A percentile compares a stretch with the other conserved stretches of the same genome.
These are phyloP conservation scores for Alethe castanea DNA, from an alignment of 2,113 vertebrate species.

Conservation along the genomic window DNA sequence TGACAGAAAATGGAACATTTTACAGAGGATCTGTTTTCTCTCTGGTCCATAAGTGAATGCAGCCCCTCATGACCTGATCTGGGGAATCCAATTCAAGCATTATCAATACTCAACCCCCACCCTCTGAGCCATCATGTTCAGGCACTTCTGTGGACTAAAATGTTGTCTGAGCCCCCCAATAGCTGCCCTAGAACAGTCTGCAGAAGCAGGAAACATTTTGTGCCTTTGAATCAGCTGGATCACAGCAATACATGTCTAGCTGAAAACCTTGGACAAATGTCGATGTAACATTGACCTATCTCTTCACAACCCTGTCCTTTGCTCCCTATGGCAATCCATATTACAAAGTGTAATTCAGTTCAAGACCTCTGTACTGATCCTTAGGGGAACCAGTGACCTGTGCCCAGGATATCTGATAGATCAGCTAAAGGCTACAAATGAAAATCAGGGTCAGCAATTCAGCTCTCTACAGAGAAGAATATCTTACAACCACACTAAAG, in stretches of 20 bases:
- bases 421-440: background rate
- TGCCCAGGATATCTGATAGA: background rate
- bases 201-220: background rate
- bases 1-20: background rate
- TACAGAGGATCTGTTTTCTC: rapidly evolving
- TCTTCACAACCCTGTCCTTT: background rate
- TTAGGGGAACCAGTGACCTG: background rate
- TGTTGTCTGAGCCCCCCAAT: background rate
- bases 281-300: background rate
- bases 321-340: background rate
- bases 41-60: background rate
- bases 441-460: background rate
- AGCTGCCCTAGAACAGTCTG: rapidly evolving
- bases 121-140: rapidly evolving
- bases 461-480: background rate
- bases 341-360: background rate
- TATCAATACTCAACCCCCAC: background rate
- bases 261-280: background rate
- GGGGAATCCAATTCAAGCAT: rapidly evolving
- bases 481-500: background rate
- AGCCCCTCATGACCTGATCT: background rate
- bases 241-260: rapidly evolving
- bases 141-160: background rate
- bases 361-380: background rate
- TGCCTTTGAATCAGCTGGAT: background rate